phyloP scores from a whole-genome alignment of 1,140 invertebrate genomes.

The Sarcophaga bullata region DNA sequence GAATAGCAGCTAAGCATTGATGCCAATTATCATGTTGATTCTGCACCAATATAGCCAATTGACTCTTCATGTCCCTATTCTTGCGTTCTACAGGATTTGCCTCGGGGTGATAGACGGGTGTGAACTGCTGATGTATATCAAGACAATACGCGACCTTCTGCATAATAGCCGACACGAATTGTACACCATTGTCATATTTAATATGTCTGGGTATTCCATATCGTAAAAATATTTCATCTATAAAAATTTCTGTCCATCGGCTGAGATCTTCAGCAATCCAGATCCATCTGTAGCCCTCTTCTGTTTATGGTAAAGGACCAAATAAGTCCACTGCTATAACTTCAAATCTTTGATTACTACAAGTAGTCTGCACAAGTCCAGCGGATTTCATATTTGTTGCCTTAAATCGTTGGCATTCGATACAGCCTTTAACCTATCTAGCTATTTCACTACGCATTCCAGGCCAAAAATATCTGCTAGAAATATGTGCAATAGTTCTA shows the following conservation, averaged over 20 bases:
- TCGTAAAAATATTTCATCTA: no score
- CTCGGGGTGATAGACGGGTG: constrained; percentile 62
- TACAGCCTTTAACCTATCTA: constrained; percentile 51
- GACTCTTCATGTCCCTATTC: constrained; percentile 64
- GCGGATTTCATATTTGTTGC: constrained; percentile 46
- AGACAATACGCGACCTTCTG: constrained; percentile 56
- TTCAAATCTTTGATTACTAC: constrained; percentile 48
- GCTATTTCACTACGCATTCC: no score
- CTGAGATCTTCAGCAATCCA: constrained; percentile 49
- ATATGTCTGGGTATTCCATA: no score
- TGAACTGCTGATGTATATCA: constrained; percentile 54
- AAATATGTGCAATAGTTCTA: neutral
- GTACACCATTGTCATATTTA: no score
- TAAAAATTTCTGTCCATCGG: constrained; percentile 48
- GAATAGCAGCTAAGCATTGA: constrained; percentile 29
- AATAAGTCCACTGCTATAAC: constrained; percentile 44
- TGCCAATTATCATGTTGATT: neutral
- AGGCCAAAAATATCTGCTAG: neutral
- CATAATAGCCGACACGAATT: constrained; percentile 49
- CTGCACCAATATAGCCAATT: constrained; percentile 53
- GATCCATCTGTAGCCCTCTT: constrained; percentile 45
- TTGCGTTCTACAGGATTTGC: constrained; percentile 64
- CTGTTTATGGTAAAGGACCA: neutral
- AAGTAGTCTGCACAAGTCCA: constrained; percentile 46
- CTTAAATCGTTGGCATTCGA: constrained; percentile 52